Percentiles rank a stretch among this genome's conserved stretches.
phyloP scores from a whole-genome alignment of 2,797 vertebrate species.

The Caiman crocodilus region DNA sequence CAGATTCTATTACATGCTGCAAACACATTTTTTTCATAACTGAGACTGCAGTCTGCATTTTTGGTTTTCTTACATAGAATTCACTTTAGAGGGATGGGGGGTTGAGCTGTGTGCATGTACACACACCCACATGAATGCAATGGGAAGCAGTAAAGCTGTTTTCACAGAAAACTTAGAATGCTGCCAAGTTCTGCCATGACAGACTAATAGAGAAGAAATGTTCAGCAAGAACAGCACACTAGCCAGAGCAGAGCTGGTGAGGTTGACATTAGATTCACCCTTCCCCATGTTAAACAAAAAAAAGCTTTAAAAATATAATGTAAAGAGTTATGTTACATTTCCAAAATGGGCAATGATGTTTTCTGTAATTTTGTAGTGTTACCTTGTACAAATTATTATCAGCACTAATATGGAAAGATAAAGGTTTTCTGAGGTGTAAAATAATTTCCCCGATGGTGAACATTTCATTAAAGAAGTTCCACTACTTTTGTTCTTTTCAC shows the following conservation, averaged over 20 bases:
- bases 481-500: background rate
- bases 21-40: background rate
- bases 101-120: too few species aligned
- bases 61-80: too few species aligned
- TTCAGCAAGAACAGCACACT: background rate
- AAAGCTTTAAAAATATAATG: background rate
- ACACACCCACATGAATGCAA: background rate
- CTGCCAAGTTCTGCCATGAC: background rate
- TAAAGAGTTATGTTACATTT: background rate
- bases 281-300: background rate
- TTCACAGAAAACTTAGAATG: background rate
- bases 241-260: background rate
- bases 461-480: fast-evolving
- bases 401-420: background rate
- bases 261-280: background rate
- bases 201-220: background rate
- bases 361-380: background rate
- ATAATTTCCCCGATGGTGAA: background rate
- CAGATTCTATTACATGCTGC: background rate
- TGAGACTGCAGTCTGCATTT: too few species aligned
- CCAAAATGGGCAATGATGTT: background rate
- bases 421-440: background rate
- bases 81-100: too few species aligned
- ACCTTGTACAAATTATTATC: background rate
- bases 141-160: background rate